Conservation (phyloP, 2,888 invertebrate genomes). For the Adela reaumurella region DNA sequence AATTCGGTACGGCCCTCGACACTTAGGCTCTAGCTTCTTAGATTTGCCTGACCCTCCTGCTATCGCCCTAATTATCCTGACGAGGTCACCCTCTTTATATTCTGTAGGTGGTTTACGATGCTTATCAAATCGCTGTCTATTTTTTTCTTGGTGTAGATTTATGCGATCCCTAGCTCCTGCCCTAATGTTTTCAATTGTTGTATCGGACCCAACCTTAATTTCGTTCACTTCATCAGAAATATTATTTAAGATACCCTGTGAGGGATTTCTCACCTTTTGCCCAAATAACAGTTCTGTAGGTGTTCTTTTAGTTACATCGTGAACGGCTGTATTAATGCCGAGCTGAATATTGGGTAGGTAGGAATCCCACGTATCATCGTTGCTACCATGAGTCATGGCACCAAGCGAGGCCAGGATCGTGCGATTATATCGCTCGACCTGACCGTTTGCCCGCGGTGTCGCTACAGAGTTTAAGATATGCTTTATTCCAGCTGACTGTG, state of each 20-base stretch:
- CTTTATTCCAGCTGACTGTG: slow-evolving; percentile 4
- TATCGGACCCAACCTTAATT: too few species aligned
- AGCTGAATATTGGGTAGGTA: not conserved
- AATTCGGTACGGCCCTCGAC: not conserved
- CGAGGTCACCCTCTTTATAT: too few species aligned
- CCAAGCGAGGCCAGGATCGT: slow-evolving; percentile 16
- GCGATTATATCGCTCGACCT: slow-evolving; percentile 20
- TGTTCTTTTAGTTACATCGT: slow-evolving; percentile 10
- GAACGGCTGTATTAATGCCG: slow-evolving; percentile 1
- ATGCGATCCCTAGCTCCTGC: slow-evolving; percentile 5
- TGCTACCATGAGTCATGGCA: slow-evolving; percentile 5
- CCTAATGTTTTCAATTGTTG: slow-evolving; percentile 5
- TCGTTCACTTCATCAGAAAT: slow-evolving; percentile 4
- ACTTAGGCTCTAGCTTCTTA: slow-evolving; percentile 6
- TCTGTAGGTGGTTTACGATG: too few species aligned
- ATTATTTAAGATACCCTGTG: slow-evolving; percentile 9
- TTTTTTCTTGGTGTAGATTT: slow-evolving; percentile 5
- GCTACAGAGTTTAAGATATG: slow-evolving; percentile 13
- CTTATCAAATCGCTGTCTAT: slow-evolving; percentile 6
- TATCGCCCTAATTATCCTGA: slow-evolving; percentile 3
- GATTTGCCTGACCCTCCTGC: not conserved
- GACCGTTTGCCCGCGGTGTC: slow-evolving; percentile 13
- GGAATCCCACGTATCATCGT: not conserved
- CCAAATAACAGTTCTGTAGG: slow-evolving; percentile 13
- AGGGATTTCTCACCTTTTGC: slow-evolving; percentile 6